These are phyloP conservation scores for Papilio xuthus DNA, from an alignment of 1,140 invertebrate genomes.

Conservation along the genomic window DNA sequence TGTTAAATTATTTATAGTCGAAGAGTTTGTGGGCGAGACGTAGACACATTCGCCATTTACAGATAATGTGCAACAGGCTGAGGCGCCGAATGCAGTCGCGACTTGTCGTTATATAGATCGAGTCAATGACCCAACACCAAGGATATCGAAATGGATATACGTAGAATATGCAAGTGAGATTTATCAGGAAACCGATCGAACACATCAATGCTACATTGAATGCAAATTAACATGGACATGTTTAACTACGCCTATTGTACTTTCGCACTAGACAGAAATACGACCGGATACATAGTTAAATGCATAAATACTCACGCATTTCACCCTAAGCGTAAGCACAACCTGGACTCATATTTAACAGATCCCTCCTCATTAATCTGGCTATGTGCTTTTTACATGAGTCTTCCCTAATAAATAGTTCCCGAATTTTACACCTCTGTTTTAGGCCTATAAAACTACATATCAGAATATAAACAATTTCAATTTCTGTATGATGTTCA, in stretches of 20 bases:
- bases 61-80: constrained; percentile 56
- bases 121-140: constrained; percentile 70
- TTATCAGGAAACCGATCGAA: constrained; percentile 41
- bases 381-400: background rate
- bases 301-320: constrained; percentile 13
- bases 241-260: constrained; percentile 24
- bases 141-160: constrained; percentile 67
- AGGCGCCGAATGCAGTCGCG: constrained; percentile 63
- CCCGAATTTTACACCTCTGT: background rate
- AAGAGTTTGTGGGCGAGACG: constrained; percentile 34
- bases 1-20: constrained; percentile 38
- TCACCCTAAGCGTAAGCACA: background rate
- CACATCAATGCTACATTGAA: constrained; percentile 32
- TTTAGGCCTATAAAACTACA: background rate
- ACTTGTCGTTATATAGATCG: constrained; percentile 61
- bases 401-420: background rate
- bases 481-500: background rate
- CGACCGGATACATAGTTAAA: constrained; percentile 19
- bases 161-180: constrained; percentile 35
- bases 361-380: background rate
- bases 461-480: background rate
- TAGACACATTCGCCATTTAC: constrained; percentile 50
- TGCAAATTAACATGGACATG: constrained; percentile 33
- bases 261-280: constrained; percentile 27
- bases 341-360: constrained; percentile 9